Percentiles rank a stretch among this genome's conserved stretches.
phyloP scores from a whole-genome alignment of 2,113 vertebrate species.

The Archilochus colubris region DNA sequence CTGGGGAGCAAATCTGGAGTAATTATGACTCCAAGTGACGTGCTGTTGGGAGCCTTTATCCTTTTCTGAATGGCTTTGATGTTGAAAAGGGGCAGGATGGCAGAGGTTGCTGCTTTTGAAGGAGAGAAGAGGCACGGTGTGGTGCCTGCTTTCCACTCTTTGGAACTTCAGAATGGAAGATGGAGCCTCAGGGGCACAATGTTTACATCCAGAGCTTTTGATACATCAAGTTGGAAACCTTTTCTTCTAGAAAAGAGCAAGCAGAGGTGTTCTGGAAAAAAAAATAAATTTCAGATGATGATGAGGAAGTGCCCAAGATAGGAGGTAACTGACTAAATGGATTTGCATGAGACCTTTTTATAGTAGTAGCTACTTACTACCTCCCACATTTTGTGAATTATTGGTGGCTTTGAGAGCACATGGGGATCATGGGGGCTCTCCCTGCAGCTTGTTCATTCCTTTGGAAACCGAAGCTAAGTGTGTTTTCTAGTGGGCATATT shows the following conservation, averaged over 20 bases:
- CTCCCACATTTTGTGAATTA: background rate
- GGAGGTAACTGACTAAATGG: background rate
- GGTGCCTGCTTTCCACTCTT: fast-evolving
- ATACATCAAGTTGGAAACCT: background rate
- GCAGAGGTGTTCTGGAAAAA: background rate
- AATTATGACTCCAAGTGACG: background rate
- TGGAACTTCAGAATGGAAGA: background rate
- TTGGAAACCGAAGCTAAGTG: background rate
- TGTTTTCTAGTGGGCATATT: background rate
- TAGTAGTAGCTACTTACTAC: background rate
- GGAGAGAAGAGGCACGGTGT: background rate
- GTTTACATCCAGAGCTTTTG: background rate
- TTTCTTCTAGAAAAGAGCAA: background rate
- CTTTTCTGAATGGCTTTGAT: background rate
- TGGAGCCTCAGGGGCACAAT: background rate
- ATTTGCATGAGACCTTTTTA: background rate
- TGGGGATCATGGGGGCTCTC: background rate
- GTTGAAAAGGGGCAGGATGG: background rate
- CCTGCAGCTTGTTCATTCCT: background rate
- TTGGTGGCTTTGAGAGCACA: background rate
- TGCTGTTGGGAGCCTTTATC: background rate
- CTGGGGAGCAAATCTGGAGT: background rate
- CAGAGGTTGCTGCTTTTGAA: background rate
- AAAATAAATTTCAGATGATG: background rate
- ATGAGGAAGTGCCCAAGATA: background rate